Evolutionary conservation across 2,888 invertebrate genomes (phyloP), one percentile per base, ranked within the genome.

Genomic region (Brachypalpus laphriformis): DNA sequence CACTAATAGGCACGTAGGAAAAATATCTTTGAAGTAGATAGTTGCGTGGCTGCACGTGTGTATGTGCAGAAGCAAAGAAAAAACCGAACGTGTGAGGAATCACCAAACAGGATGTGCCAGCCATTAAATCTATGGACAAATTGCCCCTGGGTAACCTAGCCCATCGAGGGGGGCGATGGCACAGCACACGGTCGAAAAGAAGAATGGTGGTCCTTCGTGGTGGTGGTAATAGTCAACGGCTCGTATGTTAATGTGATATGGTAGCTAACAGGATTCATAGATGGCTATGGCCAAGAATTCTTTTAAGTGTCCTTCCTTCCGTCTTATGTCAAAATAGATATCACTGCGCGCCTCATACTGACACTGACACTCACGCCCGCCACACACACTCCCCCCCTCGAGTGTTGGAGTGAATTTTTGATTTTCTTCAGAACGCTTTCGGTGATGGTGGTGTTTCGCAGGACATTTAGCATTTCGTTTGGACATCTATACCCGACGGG

Each of bases 121-220:
- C 85, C 85, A 85, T 85, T 85, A 85, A 81, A 85, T 76, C 85
- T 81, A 85, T 85, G 71, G 81, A 85, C 85, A 85, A 85, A 85
- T 85, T 85, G 85, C 85, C 81, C 74, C 71, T 40, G 75, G 81
- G 71, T 71, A 75, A 61, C 70, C 65, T 49, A 65, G 66, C 70
- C 47, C 71, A 70, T 37, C 22, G 31, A 20, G 37, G 37, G 65
- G 37, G n/a, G n/a, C 31, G 11, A 45, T 34, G 9, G 8, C 8
- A 8, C 31, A 31, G 34, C 16, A 18, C 47, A 70, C 34, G 40
- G 37, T 49, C 56, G 37, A 37, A 25, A 25, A 72, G 71, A 57
- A 47, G 57, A 45, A 59, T 71, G 14, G 25, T 49, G 11, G 37
- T 5, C 25, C 22, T 25, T 61, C 54, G 20, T 40, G 37, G 63